Evolutionary conservation across 1,140 invertebrate genomes (phyloP), one percentile per base, ranked within the genome.

Genomic region (Drosophila burlai): DNA sequence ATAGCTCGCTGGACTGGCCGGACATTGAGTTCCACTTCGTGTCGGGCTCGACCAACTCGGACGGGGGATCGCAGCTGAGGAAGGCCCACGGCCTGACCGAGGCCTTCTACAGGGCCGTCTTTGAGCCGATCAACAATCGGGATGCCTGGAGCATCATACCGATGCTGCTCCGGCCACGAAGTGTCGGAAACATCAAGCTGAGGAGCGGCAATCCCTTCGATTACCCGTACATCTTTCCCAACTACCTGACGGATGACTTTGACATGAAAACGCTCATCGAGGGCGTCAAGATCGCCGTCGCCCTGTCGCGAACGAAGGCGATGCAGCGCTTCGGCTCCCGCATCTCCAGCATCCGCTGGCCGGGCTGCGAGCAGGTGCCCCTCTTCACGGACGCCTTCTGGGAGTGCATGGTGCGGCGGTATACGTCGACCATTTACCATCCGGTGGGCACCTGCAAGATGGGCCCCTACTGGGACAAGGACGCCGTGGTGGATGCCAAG

Each of bases 1-100:
- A 99, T 80, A 95, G 94, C 0, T 95, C 96, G 0, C 94, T 97
- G 6, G 97, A 98, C 89, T 98, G 96, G 89, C 98, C 98, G 0
- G 98, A 99, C 83, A 97, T 98, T 21, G 97, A 99, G 79, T 96
- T 98, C 71, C 98, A 98, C 91, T 98, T 98, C 77, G 95, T 98
- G n/a, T 97, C 97, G 0, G 97, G 97, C 0, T 97, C 97, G 2
- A 97, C 97, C 0, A 97, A 97, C 83, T 97, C 97, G 0, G 98
- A 98, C 77, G 97, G 96, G 0, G 97, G 97, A 0, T 95, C 95
- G 21, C 97, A 98, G 81, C 91, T 98, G 10, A 94, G 96, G 16
- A 97, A 97, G 93, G 96, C 96, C 0, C 97, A 98, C 74, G 97
- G 97, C 0, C 79, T 97, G 0, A 95, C 95, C 0, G 95, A 96